Conservation (phyloP, 2,797 vertebrate genomes). For the Mico argentatus region DNA sequence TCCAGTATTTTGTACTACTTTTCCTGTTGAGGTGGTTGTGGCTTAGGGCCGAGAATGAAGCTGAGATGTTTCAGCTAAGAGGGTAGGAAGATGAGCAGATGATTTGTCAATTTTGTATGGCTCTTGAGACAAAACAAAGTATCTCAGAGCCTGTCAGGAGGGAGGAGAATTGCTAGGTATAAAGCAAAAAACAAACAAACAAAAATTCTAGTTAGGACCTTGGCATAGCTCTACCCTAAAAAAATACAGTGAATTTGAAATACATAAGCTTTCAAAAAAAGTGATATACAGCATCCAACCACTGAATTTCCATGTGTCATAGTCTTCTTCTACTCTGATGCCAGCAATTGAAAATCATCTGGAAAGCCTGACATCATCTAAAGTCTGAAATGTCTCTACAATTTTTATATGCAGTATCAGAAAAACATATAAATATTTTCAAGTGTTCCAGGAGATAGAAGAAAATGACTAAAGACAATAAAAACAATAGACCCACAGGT, state of each 20-base stretch:
- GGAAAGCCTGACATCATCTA: not conserved
- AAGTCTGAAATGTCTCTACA: not conserved
- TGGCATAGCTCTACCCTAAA: not conserved
- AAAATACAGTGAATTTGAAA: not conserved
- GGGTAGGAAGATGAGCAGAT: not conserved
- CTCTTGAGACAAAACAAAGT: not conserved
- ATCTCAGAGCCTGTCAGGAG: not conserved
- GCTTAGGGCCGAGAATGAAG: not conserved
- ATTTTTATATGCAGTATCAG: not conserved
- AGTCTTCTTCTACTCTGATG: not conserved
- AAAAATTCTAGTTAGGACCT: not conserved
- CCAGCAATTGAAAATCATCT: not conserved
- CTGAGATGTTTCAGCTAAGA: not conserved
- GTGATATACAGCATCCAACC: not conserved
- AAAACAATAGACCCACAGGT: not conserved
- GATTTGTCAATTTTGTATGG: not conserved
- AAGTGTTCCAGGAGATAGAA: not conserved
- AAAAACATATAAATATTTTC: not conserved
- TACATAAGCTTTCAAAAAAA: not conserved
- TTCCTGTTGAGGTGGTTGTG: not conserved
- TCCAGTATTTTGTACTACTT: not conserved
- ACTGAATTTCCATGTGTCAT: not conserved
- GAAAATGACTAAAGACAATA: not conserved
- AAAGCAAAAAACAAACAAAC: not conserved
- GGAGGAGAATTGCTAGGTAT: not conserved